A percentile compares a stretch with the other conserved stretches of the same genome.
These are phyloP conservation scores for Sorex maritimensis DNA, from an alignment of 2,797 vertebrate species.

Conservation along the genomic window DNA sequence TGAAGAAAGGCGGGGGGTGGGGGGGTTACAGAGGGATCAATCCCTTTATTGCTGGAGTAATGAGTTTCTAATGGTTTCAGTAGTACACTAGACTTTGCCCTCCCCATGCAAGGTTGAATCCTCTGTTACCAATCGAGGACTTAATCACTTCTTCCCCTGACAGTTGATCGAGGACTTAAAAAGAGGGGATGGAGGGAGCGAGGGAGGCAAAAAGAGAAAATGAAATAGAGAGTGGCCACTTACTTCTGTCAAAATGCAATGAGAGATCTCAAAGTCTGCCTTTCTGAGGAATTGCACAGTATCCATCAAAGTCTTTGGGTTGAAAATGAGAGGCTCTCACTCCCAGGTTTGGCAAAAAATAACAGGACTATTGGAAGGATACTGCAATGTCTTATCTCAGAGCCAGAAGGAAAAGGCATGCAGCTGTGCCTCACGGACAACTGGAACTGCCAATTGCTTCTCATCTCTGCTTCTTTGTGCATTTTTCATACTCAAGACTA, in stretches of 20 bases:
- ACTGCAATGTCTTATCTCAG: background rate
- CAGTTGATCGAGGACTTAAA: conserved; percentile 66
- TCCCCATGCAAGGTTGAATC: conserved; percentile 87
- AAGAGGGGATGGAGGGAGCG: no score
- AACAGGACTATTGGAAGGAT: background rate
- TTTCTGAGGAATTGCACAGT: conserved; percentile 11
- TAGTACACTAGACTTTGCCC: conserved; percentile 82
- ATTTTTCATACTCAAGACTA: conserved; percentile 65
- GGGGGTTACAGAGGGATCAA: conserved; percentile 91
- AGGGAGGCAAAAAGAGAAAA: background rate
- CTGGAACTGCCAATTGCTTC: background rate
- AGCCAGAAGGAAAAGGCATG: background rate
- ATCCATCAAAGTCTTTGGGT: background rate
- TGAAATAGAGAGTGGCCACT: conserved; percentile 31
- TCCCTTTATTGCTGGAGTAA: conserved; percentile 92
- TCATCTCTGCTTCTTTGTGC: conserved; percentile 29
- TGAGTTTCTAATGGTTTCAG: conserved; percentile 93
- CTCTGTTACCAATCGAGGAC: conserved; percentile 78
- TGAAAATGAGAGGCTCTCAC: conserved; percentile 55
- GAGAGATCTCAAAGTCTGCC: conserved; percentile 28
- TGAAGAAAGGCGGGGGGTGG: conserved; percentile 90
- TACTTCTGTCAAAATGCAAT: conserved; percentile 69
- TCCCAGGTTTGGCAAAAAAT: conserved; percentile 8
- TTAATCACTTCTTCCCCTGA: conserved; percentile 81
- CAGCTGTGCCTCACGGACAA: background rate